Percentiles rank a stretch among this genome's conserved stretches.
phyloP scores from a whole-genome alignment of 2,888 invertebrate species.

The Amitus sp. region DNA sequence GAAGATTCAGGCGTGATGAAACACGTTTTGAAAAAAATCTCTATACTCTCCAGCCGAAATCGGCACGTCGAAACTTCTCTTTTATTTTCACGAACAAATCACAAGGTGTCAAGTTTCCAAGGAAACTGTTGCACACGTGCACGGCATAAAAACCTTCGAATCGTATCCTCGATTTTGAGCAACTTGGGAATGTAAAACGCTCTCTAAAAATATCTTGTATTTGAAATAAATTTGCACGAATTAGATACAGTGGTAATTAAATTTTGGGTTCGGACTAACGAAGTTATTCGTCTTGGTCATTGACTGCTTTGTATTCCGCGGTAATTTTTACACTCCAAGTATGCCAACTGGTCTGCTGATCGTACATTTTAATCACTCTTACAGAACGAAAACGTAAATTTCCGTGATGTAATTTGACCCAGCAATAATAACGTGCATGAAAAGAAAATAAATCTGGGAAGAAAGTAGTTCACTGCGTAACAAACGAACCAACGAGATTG shows the following conservation, averaged over 20 bases:
- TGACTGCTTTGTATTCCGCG: neutral
- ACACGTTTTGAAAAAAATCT: too few relatives aligned
- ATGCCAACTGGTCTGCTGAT: neutral
- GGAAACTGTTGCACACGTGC: neutral
- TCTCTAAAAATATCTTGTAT: neutral
- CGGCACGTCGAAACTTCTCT: neutral
- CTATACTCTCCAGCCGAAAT: too few relatives aligned
- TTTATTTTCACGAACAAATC: neutral
- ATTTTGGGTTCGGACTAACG: neutral
- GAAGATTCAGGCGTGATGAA: neutral
- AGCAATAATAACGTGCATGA: neutral
- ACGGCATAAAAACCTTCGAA: neutral
- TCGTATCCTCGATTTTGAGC: neutral
- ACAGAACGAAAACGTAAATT: neutral
- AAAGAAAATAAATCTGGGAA: too few relatives aligned
- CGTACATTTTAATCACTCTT: neutral
- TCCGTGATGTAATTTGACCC: neutral
- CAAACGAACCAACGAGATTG: neutral
- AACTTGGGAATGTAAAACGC: constrained; percentile 1
- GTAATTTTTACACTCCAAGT: neutral
- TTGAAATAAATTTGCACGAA: neutral
- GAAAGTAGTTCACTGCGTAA: neutral
- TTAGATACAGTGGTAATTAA: neutral
- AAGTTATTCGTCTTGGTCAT: neutral
- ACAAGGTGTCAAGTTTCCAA: neutral